These are phyloP conservation scores for Cochlearius cochlearius DNA, from an alignment of 2,113 vertebrate genomes.

Conservation along the genomic window DNA sequence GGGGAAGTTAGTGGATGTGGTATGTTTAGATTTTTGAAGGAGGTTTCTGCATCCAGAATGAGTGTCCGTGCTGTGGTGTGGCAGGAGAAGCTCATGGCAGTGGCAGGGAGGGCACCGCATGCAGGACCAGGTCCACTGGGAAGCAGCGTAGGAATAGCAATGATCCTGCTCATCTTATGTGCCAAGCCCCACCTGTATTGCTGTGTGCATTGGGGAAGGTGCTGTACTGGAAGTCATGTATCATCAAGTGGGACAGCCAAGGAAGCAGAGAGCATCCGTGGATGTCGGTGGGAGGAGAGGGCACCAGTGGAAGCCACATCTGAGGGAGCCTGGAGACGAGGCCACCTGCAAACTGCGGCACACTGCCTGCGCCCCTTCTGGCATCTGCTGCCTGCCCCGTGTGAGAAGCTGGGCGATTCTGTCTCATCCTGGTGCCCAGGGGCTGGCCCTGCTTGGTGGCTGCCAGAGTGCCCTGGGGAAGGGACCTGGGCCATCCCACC, in stretches of 20 bases:
- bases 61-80: background rate
- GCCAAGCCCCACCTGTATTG: background rate
- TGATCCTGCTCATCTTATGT: background rate
- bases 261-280: rapidly evolving
- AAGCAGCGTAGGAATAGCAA: rapidly evolving
- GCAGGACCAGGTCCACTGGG: background rate
- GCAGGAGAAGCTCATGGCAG: background rate
- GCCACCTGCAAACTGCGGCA: rapidly evolving
- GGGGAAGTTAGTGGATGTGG: background rate
- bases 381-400: background rate
- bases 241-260: background rate
- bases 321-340: background rate
- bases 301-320: background rate
- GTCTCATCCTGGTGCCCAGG: background rate
- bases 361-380: background rate
- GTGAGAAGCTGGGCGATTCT: background rate
- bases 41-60: background rate
- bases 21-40: background rate
- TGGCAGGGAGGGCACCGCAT: background rate
- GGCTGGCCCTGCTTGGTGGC: background rate
- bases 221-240: background rate
- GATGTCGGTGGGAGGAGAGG: background rate
- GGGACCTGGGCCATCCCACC: background rate
- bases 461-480: background rate
- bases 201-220: background rate